Conservation (phyloP, 1,140 invertebrate species). For the Achatina immaculata region DNA sequence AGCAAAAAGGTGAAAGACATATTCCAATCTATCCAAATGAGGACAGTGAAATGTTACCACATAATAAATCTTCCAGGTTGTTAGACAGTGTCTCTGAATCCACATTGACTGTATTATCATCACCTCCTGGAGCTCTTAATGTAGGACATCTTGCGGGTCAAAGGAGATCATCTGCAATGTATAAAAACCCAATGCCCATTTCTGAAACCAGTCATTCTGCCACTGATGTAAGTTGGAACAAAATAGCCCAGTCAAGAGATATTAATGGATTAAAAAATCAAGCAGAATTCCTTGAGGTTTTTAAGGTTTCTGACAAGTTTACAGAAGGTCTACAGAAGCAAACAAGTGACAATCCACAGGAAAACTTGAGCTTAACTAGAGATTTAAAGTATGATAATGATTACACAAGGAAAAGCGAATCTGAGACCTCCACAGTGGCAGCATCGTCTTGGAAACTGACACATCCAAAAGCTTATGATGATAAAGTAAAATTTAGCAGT, state of each 20-base stretch:
- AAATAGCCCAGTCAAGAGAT: not conserved
- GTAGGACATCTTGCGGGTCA: too few relatives aligned
- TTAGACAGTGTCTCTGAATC: not conserved
- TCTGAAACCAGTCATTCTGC: not conserved
- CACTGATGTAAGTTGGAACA: not conserved
- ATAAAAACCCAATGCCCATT: too few relatives aligned
- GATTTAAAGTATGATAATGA: not conserved
- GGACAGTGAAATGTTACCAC: not conserved
- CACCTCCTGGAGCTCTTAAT: not conserved
- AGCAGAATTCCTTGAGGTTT: too few relatives aligned
- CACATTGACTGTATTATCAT: not conserved
- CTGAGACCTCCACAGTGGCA: not conserved
- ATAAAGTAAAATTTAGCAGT: not conserved
- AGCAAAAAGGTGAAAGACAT: not conserved
- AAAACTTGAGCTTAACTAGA: not conserved
- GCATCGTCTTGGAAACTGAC: not conserved
- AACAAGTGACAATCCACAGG: not conserved
- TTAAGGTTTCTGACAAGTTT: too few relatives aligned
- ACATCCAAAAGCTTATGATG: not conserved
- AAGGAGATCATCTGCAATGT: too few relatives aligned
- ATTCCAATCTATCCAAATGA: conserved; percentile 14
- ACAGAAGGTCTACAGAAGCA: too few relatives aligned
- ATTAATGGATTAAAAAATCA: not conserved
- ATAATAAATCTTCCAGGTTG: not conserved
- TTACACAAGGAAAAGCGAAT: not conserved